A percentile compares a stretch with the other conserved stretches of the same genome.
These are phyloP conservation scores for Aegypius monachus DNA, from an alignment of 2,113 vertebrate species.

Conservation along the genomic window DNA sequence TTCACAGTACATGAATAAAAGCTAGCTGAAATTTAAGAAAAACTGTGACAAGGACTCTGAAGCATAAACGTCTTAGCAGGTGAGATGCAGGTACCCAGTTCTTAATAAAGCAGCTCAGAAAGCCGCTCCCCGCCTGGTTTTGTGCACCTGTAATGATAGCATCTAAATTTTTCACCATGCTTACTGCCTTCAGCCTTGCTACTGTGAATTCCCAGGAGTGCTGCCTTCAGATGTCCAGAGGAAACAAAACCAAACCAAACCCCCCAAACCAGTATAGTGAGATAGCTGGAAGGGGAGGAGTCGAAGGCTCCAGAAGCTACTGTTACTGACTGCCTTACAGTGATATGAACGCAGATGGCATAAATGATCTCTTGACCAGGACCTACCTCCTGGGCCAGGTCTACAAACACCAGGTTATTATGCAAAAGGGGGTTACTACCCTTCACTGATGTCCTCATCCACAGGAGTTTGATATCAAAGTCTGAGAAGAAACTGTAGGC, in stretches of 20 bases:
- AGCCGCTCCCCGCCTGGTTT: fast-evolving
- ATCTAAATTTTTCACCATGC: neutral
- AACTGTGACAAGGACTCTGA: neutral
- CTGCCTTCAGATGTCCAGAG: neutral
- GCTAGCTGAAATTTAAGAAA: neutral
- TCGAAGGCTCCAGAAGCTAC: neutral
- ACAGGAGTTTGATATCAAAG: neutral
- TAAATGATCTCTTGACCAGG: neutral
- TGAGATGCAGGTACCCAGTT: neutral
- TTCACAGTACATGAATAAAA: neutral
- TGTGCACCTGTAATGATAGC: neutral
- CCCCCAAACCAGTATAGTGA: neutral
- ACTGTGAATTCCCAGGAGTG: neutral
- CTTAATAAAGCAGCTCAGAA: neutral
- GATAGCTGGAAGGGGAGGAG: neutral
- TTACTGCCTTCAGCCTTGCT: neutral
- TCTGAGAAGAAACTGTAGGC: neutral
- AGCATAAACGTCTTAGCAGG: neutral
- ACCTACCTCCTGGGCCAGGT: neutral
- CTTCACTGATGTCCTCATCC: neutral
- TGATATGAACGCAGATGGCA: neutral
- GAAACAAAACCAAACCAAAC: neutral
- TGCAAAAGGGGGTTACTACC: neutral
- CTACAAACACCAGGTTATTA: neutral
- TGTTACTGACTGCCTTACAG: neutral